phyloP scores from a whole-genome alignment of 2,888 invertebrate genomes.

The Drosophila demipolita region DNA sequence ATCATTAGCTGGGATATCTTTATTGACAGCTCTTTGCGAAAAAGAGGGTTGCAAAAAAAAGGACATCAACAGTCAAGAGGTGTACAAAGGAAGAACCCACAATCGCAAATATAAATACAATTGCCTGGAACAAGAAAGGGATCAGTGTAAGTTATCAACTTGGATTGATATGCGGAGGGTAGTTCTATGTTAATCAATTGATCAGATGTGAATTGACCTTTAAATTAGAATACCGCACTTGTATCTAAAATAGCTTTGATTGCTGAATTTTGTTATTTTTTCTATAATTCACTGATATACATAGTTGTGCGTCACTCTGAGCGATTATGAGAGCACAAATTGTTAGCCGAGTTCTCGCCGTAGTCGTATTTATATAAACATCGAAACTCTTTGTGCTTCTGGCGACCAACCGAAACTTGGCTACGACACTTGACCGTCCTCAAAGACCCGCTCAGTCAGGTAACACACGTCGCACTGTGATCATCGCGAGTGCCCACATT shows the following conservation, averaged over 20 bases:
- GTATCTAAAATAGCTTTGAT: neutral
- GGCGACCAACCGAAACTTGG: slow-evolving; percentile 24
- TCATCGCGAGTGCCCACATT: slow-evolving; percentile 32
- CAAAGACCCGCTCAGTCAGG: slow-evolving; percentile 63
- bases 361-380: slow-evolving; percentile 34
- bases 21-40: slow-evolving; percentile 29
- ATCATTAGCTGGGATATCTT: slow-evolving; percentile 55
- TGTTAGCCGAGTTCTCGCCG: neutral
- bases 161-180: slow-evolving; percentile 19
- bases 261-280: slow-evolving; percentile 31
- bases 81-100: slow-evolving; percentile 58
- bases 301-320: slow-evolving; percentile 1
- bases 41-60: slow-evolving; percentile 28
- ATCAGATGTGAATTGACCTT: slow-evolving; percentile 7
- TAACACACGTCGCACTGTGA: slow-evolving; percentile 55
- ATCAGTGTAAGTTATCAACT: slow-evolving; percentile 16
- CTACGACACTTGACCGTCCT: slow-evolving; percentile 28
- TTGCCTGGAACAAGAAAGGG: slow-evolving; percentile 21
- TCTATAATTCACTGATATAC: slow-evolving; percentile 47
- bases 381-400: neutral
- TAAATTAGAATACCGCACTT: no score
- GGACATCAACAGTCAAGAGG: slow-evolving; percentile 60
- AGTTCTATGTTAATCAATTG: slow-evolving; percentile 29
- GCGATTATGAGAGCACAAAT: slow-evolving; percentile 31
- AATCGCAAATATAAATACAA: slow-evolving; percentile 66